A percentile compares a stretch with the other conserved stretches of the same genome.
Evolutionary conservation across 2,113 vertebrate genomes (phyloP).

Genomic region (Todiramphus saurophagus): DNA sequence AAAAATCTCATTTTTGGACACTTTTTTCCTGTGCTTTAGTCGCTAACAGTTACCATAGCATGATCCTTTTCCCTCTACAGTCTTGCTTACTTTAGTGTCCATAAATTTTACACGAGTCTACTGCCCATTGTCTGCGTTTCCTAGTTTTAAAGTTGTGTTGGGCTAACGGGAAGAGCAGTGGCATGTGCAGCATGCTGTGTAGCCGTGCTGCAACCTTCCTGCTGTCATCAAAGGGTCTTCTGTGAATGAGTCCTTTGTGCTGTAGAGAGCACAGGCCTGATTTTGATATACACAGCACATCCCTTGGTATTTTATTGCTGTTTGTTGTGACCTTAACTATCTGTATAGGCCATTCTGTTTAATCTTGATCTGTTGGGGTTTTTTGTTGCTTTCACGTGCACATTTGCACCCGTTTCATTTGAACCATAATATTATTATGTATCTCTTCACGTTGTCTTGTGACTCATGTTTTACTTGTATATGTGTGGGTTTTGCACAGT

Average conservation of each 20-base stretch:
- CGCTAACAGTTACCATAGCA: neutral
- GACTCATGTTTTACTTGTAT: neutral
- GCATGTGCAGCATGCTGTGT: fast-evolving
- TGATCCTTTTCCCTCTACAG: neutral
- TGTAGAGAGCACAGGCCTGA: neutral
- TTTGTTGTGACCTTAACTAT: neutral
- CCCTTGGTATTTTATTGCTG: neutral
- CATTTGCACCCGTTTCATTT: neutral
- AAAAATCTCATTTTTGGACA: neutral
- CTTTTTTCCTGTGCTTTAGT: neutral
- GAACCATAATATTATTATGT: neutral
- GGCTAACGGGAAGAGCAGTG: neutral
- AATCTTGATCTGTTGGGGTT: fast-evolving
- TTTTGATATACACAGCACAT: neutral
- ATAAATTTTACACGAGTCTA: neutral
- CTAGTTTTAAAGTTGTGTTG: neutral
- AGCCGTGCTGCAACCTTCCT: neutral
- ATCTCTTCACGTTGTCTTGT: neutral
- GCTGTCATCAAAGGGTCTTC: neutral
- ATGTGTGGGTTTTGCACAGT: neutral
- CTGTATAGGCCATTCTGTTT: neutral
- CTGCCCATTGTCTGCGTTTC: neutral
- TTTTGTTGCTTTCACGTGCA: neutral
- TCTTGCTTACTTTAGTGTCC: neutral
- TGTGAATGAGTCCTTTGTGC: neutral